phyloP scores from a whole-genome alignment of 2,888 invertebrate species.

The Chymomyza fuscimana region DNA sequence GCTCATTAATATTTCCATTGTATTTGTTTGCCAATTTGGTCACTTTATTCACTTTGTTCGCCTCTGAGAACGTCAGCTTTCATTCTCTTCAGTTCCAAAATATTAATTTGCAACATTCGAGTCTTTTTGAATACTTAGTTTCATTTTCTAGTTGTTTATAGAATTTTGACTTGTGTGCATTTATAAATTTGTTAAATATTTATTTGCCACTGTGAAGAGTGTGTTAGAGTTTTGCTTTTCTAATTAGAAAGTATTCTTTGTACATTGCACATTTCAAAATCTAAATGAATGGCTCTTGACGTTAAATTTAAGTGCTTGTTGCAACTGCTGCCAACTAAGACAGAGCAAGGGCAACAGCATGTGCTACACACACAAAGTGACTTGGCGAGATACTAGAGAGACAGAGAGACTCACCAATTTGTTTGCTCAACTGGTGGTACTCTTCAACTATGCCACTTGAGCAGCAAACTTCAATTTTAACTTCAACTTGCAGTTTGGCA shows the following conservation, averaged over 20 bases:
- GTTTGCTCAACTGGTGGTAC: neutral
- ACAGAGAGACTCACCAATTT: neutral
- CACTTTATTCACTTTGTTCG: too few relatives aligned
- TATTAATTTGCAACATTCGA: neutral
- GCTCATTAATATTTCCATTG: too few relatives aligned
- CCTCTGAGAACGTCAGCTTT: too few relatives aligned
- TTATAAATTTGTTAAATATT: conserved; percentile 66
- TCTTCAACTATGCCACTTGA: neutral
- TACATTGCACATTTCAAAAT: conserved; percentile 27
- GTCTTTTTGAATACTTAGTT: neutral
- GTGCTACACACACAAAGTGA: neutral
- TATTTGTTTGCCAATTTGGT: too few relatives aligned
- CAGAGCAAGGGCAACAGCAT: conserved; percentile 8
- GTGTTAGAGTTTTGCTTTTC: conserved; percentile 28
- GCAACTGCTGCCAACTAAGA: neutral
- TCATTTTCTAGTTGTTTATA: conserved; percentile 44
- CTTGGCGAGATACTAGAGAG: neutral
- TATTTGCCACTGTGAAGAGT: conserved; percentile 42
- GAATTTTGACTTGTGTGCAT: conserved; percentile 51
- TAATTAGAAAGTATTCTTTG: conserved; percentile 56
- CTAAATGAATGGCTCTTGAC: conserved; percentile 37
- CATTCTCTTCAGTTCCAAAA: too few relatives aligned
- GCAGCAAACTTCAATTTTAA: neutral
- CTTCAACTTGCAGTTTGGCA: neutral
- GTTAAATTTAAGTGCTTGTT: conserved; percentile 18